Percentiles rank a stretch among this genome's conserved stretches.
phyloP scores from a whole-genome alignment of 1,140 invertebrate genomes.

The Atopsyche davidsoni region DNA sequence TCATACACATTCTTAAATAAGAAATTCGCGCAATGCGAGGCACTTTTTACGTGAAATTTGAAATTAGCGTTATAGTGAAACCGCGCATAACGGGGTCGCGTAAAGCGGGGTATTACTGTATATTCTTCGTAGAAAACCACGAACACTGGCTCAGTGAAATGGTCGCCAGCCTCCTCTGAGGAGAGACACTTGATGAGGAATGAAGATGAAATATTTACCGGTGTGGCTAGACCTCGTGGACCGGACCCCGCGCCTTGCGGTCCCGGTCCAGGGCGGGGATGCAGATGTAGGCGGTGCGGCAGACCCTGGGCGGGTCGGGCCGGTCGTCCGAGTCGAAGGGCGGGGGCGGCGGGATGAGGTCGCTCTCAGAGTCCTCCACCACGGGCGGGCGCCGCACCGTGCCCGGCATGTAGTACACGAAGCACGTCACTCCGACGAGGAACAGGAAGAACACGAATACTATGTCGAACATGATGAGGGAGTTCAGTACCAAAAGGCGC shows the following conservation, averaged over 20 bases:
- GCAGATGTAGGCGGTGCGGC: constrained; percentile 40
- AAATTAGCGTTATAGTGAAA: no score
- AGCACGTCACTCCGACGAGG: constrained; percentile 70
- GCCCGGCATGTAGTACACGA: constrained; percentile 69
- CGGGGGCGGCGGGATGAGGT: constrained; percentile 46
- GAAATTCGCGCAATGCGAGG: no score
- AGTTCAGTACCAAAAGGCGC: constrained; percentile 77
- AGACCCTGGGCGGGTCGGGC: constrained; percentile 32
- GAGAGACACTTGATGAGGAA: background rate
- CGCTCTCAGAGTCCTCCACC: constrained; percentile 40
- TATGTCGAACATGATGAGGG: constrained; percentile 78
- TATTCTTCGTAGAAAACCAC: no score
- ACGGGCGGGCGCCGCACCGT: constrained; percentile 34
- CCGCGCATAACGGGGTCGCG: no score
- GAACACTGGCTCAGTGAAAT: no score
- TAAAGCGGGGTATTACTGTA: no score
- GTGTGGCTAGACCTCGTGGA: constrained; percentile 43
- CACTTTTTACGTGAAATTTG: no score
- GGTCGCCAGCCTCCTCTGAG: no score
- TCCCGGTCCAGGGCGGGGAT: constrained; percentile 39
- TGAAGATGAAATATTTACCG: constrained; percentile 16
- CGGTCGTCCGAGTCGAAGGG: constrained; percentile 40
- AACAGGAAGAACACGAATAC: constrained; percentile 81
- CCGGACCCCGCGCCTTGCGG: constrained; percentile 40
- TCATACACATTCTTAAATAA: no score